Percentiles rank a stretch among this genome's conserved stretches.
phyloP scores from a whole-genome alignment of 2,113 vertebrate genomes.

The Peromyscus maniculatus region DNA sequence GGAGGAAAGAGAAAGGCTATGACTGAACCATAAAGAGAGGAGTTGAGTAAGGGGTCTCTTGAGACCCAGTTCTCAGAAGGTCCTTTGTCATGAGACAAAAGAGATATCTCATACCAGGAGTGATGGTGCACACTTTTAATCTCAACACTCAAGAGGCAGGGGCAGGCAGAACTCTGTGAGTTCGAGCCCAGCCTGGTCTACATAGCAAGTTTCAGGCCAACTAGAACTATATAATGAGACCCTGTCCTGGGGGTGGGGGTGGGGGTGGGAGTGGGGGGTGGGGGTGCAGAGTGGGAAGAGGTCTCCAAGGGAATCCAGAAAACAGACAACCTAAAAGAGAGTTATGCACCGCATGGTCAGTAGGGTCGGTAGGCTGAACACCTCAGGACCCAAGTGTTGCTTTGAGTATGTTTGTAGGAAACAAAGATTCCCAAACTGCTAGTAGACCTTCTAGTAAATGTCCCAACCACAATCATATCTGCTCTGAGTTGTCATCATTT shows the following conservation, averaged over 20 bases:
- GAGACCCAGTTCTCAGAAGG: not conserved
- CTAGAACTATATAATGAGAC: not conserved
- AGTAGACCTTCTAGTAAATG: not conserved
- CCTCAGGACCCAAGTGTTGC: not conserved
- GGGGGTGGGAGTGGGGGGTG: not conserved
- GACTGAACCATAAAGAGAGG: not conserved
- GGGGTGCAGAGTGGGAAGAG: not conserved
- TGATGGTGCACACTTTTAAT: not conserved
- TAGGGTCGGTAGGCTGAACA: not conserved
- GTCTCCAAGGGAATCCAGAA: not conserved
- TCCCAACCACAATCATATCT: not conserved
- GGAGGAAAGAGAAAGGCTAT: not conserved
- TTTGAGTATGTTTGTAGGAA: not conserved
- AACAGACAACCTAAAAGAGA: not conserved
- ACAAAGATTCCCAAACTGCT: not conserved
- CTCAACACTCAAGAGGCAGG: not conserved
- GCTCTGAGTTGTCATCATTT: not conserved
- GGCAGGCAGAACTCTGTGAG: not conserved
- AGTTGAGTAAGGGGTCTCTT: not conserved
- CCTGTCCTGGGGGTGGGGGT: not conserved
- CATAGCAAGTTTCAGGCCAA: not conserved
- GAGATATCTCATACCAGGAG: not conserved
- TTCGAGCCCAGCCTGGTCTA: not conserved
- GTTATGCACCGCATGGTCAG: not conserved
- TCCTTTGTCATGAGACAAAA: slow-evolving; percentile 5